A percentile compares a stretch with the other conserved stretches of the same genome.
Evolutionary conservation across 2,888 invertebrate species (phyloP).

Genomic region (Rhagonycha lutea): DNA sequence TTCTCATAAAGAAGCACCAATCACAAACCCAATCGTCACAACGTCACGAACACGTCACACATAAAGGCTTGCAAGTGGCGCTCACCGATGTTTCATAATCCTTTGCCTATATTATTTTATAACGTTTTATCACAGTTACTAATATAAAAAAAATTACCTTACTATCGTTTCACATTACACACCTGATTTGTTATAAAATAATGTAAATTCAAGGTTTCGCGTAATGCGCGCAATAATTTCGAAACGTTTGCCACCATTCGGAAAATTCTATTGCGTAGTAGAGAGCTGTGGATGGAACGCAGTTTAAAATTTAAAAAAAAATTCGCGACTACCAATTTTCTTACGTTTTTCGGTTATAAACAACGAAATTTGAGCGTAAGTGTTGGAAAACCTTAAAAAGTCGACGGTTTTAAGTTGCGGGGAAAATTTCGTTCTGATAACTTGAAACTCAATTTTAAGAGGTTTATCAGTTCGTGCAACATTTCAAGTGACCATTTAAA

Average conservation of each 20-base stretch:
- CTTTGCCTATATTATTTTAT: background rate
- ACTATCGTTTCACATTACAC: background rate
- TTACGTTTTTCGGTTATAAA: too few relatives aligned
- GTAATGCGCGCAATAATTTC: background rate
- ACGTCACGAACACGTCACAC: constrained; percentile 44
- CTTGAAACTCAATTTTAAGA: too few relatives aligned
- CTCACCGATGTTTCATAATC: constrained; percentile 23
- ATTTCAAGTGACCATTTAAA: background rate
- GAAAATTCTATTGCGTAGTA: background rate
- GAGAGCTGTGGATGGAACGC: background rate
- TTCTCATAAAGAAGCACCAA: constrained; percentile 40
- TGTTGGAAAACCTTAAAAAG: too few relatives aligned
- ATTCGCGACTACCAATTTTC: too few relatives aligned
- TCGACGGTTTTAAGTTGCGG: too few relatives aligned
- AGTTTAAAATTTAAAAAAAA: background rate
- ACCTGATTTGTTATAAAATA: background rate
- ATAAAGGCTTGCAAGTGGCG: constrained; percentile 42
- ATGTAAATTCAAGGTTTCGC: background rate
- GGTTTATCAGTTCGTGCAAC: too few relatives aligned
- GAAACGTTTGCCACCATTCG: background rate
- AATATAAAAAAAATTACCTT: background rate
- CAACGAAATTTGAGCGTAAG: too few relatives aligned
- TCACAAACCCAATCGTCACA: constrained; percentile 41
- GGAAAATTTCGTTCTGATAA: too few relatives aligned
- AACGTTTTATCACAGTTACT: constrained; percentile 5